These are phyloP conservation scores for Drosophila triauraria DNA, from an alignment of 1,140 invertebrate genomes.

Conservation along the genomic window DNA sequence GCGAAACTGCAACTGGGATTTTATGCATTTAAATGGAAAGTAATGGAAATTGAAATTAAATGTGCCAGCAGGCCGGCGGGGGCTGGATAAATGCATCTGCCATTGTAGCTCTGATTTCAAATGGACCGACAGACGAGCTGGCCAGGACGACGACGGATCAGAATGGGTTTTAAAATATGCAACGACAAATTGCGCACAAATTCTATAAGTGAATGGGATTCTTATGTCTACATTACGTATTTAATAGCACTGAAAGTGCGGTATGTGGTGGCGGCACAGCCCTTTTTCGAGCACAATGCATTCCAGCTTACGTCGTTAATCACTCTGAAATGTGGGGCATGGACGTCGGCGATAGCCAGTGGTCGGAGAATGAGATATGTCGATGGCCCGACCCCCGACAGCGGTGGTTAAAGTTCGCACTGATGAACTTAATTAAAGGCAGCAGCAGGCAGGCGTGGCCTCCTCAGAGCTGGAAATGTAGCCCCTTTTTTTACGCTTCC, in stretches of 20 bases:
- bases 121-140: too few species aligned
- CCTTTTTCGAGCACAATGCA: conserved; percentile 19
- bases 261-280: too few species aligned
- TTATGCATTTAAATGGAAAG: conserved; percentile 14
- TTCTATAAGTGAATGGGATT: background rate
- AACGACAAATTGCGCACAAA: background rate
- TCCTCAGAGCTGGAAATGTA: background rate
- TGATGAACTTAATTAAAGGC: conserved; percentile 6
- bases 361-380: background rate
- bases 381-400: background rate
- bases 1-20: background rate
- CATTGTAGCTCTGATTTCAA: background rate
- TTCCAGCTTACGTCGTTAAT: conserved; percentile 29
- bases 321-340: conserved; percentile 35
- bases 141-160: background rate
- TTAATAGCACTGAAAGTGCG: too few species aligned
- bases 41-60: conserved; percentile 8
- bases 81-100: background rate
- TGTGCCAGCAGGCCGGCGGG: background rate
- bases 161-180: background rate
- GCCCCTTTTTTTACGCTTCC: conserved; percentile 51
- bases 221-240: too few species aligned
- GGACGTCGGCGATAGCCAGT: background rate
- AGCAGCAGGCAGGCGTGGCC: background rate
- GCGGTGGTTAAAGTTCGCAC: too few species aligned